A percentile compares a stretch with the other conserved stretches of the same genome.
These are phyloP conservation scores for Podarcis muralis DNA, from an alignment of 2,113 vertebrate genomes.

Conservation along the genomic window DNA sequence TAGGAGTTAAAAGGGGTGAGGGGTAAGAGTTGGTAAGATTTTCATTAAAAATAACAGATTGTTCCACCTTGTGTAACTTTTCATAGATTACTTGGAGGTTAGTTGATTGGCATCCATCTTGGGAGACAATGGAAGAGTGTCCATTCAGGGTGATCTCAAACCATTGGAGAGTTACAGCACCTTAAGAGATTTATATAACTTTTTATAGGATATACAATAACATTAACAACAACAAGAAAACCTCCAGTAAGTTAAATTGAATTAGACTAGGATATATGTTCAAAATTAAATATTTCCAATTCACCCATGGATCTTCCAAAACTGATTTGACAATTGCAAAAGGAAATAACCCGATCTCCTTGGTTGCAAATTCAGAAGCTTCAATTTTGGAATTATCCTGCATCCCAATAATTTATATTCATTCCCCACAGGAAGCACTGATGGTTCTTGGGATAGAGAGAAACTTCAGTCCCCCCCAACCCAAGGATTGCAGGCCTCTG, in stretches of 20 bases:
- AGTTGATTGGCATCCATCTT: too few relatives aligned
- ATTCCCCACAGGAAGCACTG: slow-evolving; percentile 79
- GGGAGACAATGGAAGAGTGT: too few relatives aligned
- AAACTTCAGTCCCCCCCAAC: slow-evolving; percentile 71
- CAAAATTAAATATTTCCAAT: not conserved
- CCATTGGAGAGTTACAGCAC: too few relatives aligned
- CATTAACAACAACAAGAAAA: not conserved
- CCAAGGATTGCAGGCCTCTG: slow-evolving; percentile 74
- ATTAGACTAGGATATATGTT: not conserved
- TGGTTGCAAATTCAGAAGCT: slow-evolving; percentile 57
- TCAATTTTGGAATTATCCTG: slow-evolving; percentile 66
- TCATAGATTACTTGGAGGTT: too few relatives aligned
- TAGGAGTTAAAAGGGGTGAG: not conserved
- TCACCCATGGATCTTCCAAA: not conserved
- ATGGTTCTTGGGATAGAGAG: slow-evolving; percentile 82
- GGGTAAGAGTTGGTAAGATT: too few relatives aligned
- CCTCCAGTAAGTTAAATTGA: not conserved
- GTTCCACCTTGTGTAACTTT: too few relatives aligned
- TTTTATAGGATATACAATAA: not conserved
- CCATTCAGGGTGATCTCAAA: too few relatives aligned
- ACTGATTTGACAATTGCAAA: slow-evolving; percentile 20
- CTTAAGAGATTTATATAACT: not conserved
- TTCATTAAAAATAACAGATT: too few relatives aligned
- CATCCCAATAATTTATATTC: slow-evolving; percentile 77
- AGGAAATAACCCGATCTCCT: slow-evolving; percentile 47